phyloP scores from a whole-genome alignment of 2,113 vertebrate genomes.

The Tragelaphus imberbis region DNA sequence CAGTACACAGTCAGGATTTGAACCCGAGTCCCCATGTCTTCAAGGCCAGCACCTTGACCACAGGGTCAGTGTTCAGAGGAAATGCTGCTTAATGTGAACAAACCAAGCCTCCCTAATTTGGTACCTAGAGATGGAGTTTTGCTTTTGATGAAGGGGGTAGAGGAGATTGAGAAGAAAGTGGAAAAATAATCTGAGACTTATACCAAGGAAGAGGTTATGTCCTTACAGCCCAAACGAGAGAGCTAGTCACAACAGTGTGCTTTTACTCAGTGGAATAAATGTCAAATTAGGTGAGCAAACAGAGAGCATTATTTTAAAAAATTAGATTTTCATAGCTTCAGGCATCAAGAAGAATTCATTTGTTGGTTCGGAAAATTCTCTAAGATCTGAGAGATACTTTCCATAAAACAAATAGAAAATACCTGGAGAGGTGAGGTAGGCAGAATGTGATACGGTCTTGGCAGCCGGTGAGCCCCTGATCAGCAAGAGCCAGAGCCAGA shows the following conservation, averaged over 20 bases:
- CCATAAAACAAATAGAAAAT: background rate
- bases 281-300: background rate
- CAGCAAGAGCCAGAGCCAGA: background rate
- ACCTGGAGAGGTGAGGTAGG: background rate
- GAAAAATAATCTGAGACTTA: background rate
- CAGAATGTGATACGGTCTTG: constrained; percentile 17
- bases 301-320: background rate
- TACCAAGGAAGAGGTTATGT: background rate
- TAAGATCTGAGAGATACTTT: background rate
- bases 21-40: accelerated
- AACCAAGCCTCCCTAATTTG: background rate
- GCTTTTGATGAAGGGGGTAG: background rate
- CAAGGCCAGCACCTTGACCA: background rate
- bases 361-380: background rate
- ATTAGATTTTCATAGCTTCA: background rate
- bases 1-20: accelerated
- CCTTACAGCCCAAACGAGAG: background rate
- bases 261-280: background rate
- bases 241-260: accelerated
- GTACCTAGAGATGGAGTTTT: background rate
- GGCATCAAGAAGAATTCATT: background rate
- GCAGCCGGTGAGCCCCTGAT: background rate
- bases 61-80: no score
- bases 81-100: accelerated
- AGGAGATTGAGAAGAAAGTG: background rate